These are phyloP conservation scores for Chaetodon trifascialis DNA, from an alignment of 2,113 vertebrate species.

Conservation along the genomic window DNA sequence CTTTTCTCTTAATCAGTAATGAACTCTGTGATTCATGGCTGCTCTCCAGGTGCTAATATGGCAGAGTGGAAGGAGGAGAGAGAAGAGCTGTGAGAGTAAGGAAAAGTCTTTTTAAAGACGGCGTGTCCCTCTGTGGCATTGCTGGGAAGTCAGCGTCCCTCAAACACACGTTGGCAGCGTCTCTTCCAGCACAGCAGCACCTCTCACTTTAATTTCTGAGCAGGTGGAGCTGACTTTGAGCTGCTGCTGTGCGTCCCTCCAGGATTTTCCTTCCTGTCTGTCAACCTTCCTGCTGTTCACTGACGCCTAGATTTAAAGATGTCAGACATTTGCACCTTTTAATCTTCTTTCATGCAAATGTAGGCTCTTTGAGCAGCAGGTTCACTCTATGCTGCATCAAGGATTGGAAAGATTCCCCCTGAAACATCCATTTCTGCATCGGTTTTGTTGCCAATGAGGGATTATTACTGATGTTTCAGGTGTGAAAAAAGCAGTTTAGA, in stretches of 20 bases:
- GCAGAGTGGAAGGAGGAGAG: not conserved
- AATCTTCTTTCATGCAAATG: slow-evolving; percentile 9
- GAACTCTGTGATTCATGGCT: slow-evolving; percentile 47
- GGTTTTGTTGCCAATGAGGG: not conserved
- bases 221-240: slow-evolving; percentile 37
- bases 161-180: not conserved
- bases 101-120: slow-evolving; percentile 2
- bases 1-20: slow-evolving; percentile 58
- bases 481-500: too few species aligned
- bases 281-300: not conserved
- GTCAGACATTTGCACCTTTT: slow-evolving; percentile 28
- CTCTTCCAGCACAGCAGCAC: slow-evolving; percentile 20
- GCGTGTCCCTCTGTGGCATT: not conserved
- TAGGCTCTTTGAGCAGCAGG: not conserved
- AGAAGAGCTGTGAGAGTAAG: too few species aligned
- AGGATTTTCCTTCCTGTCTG: not conserved
- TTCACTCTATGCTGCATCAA: not conserved
- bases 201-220: slow-evolving; percentile 46
- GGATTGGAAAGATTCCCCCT: not conserved
- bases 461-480: too few species aligned
- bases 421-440: not conserved
- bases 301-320: slow-evolving; percentile 19
- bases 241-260: slow-evolving; percentile 25
- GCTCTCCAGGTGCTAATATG: slow-evolving; percentile 42
- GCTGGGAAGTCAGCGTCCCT: not conserved